Evolutionary conservation across 2,113 vertebrate species (phyloP).

Genomic region (Phaethon lepturus): DNA sequence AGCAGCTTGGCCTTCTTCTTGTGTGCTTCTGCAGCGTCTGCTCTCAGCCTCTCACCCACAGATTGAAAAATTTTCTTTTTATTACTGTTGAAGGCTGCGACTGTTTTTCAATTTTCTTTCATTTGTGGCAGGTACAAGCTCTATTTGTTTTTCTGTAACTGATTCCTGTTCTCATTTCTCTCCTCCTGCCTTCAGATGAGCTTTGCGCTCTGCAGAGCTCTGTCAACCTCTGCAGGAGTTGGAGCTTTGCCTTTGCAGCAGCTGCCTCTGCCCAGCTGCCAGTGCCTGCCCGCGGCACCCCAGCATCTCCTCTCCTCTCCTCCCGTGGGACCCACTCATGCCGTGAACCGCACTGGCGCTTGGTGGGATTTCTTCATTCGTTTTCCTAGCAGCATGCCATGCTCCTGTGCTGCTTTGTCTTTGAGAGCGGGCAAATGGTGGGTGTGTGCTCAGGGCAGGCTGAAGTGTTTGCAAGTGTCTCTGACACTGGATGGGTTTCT

Average conservation of each 20-base stretch:
- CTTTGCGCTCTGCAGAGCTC: conserved; percentile 24
- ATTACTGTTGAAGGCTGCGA: conserved; percentile 40
- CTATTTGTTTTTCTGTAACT: conserved; percentile 62
- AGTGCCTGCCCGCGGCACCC: rapidly evolving
- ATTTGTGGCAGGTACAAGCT: conserved; percentile 35
- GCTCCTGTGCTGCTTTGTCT: not conserved
- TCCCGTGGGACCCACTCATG: not conserved
- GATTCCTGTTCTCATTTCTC: conserved; percentile 64
- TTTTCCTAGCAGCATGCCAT: rapidly evolving
- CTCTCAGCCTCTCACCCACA: not conserved
- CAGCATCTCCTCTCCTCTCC: rapidly evolving
- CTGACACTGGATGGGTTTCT: not conserved
- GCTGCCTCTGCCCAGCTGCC: not conserved
- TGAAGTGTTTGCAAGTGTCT: not conserved
- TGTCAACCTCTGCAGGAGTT: not conserved
- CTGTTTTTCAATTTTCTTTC: conserved; percentile 66
- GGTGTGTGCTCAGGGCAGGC: not conserved
- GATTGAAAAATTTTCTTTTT: not conserved
- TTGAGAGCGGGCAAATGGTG: rapidly evolving
- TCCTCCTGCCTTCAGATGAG: not conserved
- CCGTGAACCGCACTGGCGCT: rapidly evolving
- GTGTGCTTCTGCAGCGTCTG: not conserved
- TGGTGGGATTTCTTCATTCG: not conserved
- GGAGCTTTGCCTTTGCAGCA: conserved; percentile 24
- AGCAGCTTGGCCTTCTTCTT: not conserved